Base-by-base conservation (phyloP, 1,140 invertebrate genomes). In the Lepidurus apus region DNA sequence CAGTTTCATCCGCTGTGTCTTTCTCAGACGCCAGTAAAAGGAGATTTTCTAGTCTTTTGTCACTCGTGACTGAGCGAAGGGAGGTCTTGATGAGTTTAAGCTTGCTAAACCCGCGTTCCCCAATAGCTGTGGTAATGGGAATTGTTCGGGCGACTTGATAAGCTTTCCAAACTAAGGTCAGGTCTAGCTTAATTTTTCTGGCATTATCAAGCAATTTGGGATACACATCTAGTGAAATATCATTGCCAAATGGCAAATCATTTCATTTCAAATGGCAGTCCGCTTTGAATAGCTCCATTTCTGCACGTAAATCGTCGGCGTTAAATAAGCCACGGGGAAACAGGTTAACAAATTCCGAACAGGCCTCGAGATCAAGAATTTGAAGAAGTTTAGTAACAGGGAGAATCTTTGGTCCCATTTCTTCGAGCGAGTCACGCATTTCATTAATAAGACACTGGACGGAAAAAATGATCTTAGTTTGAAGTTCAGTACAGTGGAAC, bases 241-340 rank as follows among this genome's bases (percentile, higher is more conserved):
- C 74, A 34, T 1, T n/a, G 8, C 42, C 3, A 42, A 34, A 2
- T n/a, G n/a, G n/a, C n/a, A n/a, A n/a, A n/a, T n/a, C n/a, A n/a
- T n/a, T n/a, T n/a, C n/a, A n/a, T 74, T 74, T 42, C 24, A 34
- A 42, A 1, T 74, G 24, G 74, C 74, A 74, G 42, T 34, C 74
- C n/a, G 24, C 74, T 74, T 26, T 42, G 42, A 74, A 74, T 34
- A 74, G 24, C 42, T 74, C 74, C 74, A 74, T 74, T 74, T 74
- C 74, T 26, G 74, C 11, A 26, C n/a, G 74, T 11, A 74, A 2
- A 34, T 26, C 74, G 8, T 10, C 24, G n/a, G 42, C 74, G n/a
- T 26, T 11, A 26, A 74, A 2, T 10, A 42, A 11, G 8, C 2
- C 74, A 34, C 24, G 24, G 24, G 74, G 3, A 42, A 3, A 74